Conservation (phyloP, 2,888 invertebrate species). For the Chymomyza amoena region DNA sequence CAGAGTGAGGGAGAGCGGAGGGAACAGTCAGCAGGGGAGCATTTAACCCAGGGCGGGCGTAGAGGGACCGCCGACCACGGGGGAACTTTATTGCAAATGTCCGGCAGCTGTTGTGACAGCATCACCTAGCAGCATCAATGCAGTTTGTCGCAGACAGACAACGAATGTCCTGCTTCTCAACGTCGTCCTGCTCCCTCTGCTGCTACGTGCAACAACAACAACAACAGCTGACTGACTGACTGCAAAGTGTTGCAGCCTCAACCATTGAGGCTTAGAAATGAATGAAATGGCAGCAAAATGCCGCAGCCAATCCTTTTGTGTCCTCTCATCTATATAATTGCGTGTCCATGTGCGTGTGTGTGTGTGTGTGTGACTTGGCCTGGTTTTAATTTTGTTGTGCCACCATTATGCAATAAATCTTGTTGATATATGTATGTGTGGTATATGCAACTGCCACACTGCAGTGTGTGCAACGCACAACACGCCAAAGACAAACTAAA, state of each 20-base stretch:
- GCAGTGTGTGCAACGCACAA: constrained; percentile 35
- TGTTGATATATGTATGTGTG: constrained; percentile 45
- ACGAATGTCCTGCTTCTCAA: not conserved
- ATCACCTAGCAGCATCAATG: constrained; percentile 25
- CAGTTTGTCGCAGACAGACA: constrained; percentile 3
- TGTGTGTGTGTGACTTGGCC: not conserved
- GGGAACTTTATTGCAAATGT: constrained; percentile 48
- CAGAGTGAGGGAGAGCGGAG: not conserved
- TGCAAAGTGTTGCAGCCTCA: not conserved
- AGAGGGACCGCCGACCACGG: not conserved
- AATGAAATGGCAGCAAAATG: constrained; percentile 47
- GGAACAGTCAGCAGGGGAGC: not conserved
- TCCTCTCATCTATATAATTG: constrained; percentile 8
- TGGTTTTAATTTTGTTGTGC: not conserved
- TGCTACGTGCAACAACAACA: too few species aligned
- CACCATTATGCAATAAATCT: constrained; percentile 56
- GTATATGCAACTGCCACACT: constrained; percentile 31
- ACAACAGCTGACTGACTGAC: not conserved
- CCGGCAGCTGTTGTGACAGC: constrained; percentile 42
- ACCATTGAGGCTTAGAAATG: constrained; percentile 42
- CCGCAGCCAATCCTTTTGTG: constrained; percentile 36
- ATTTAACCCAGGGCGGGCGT: not conserved
- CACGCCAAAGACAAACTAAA: too few species aligned
- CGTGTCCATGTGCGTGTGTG: not conserved
- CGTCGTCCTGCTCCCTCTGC: too few species aligned